Conservation (phyloP, 2,797 vertebrate species). For the Hafferia zeledoni region DNA sequence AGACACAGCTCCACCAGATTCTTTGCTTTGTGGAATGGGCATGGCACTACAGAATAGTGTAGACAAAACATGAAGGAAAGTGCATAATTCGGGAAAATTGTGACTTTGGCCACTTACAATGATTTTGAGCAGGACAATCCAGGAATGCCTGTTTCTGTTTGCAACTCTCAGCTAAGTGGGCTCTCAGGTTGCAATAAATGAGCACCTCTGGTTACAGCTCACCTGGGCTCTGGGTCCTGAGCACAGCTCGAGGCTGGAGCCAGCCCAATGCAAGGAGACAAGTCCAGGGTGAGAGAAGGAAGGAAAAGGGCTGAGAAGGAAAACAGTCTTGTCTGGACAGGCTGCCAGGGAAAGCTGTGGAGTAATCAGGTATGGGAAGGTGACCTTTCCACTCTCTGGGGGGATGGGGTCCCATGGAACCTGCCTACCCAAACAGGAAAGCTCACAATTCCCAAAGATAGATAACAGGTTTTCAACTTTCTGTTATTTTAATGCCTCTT, state of each 20-base stretch:
- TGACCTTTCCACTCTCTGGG: constrained; percentile 17
- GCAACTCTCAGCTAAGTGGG: neutral
- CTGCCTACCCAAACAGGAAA: neutral
- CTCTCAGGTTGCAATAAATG: neutral
- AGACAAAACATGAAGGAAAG: neutral
- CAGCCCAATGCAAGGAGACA: neutral
- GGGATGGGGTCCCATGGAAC: neutral
- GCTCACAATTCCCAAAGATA: constrained; percentile 20
- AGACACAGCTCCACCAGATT: neutral
- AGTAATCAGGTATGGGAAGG: constrained; percentile 15
- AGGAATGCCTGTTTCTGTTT: neutral
- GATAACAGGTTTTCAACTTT: neutral
- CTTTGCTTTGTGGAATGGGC: neutral
- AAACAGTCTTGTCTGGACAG: constrained; percentile 24
- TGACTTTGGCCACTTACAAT: neutral
- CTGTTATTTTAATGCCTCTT: constrained; percentile 51
- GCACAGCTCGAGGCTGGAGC: accelerated
- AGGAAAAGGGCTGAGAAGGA: constrained; percentile 48
- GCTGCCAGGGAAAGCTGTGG: neutral
- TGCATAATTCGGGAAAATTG: neutral
- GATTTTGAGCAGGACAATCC: neutral
- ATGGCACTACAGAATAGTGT: accelerated
- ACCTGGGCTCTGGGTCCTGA: neutral
- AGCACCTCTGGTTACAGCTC: neutral
- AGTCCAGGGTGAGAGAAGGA: neutral